Base-by-base conservation (phyloP, 2,888 invertebrate genomes). In the Synergus umbraculus region DNA sequence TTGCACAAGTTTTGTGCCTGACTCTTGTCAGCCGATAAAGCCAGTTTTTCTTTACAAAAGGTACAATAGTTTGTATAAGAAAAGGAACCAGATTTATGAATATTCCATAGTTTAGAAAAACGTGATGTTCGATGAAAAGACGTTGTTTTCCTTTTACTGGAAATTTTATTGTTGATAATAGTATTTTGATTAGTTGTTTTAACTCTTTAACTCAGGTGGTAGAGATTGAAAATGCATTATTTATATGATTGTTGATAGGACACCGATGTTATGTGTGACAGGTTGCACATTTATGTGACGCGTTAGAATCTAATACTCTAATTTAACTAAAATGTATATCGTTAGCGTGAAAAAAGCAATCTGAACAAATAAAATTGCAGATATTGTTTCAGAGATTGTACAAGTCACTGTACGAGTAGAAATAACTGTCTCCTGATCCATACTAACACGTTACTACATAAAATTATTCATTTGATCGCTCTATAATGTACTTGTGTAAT, bases 261-360 rank as follows among this genome's bases (percentile, higher is more conserved):
- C 58, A 58, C 58, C 18, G 10, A 58, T 58, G 58, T 58, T 58
- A 10, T 10, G n/a, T 58, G 58, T 58, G 58, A 18, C 18, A 18
- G 58, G 18, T 58, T 58, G 9, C 58, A n/a, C 18, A 58, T 2
- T 58, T 18, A 18, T 58, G 58, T 58, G 58, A 18, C 18, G 58
- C 9, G 18, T 58, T 37, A 58, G n/a, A 58, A 58, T 58, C 58
- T 58, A 58, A 18, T 58, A 58, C 18, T 58, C 58, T 58, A 58
- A 58, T 66, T 66, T 66, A 44, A 18, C 12, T 43, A 66, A 66
- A 43, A 66, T 66, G 66, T 66, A 66, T 66, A 66, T n/a, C 12
- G 18, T 66, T 58, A 58, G 18, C 58, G n/a, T 18, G 58, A 58
- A 58, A 18, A 58, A 10, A 9, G 9, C 58, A 58, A 10, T 66